phyloP scores from a whole-genome alignment of 2,113 vertebrate genomes.

The Phaethon lepturus region DNA sequence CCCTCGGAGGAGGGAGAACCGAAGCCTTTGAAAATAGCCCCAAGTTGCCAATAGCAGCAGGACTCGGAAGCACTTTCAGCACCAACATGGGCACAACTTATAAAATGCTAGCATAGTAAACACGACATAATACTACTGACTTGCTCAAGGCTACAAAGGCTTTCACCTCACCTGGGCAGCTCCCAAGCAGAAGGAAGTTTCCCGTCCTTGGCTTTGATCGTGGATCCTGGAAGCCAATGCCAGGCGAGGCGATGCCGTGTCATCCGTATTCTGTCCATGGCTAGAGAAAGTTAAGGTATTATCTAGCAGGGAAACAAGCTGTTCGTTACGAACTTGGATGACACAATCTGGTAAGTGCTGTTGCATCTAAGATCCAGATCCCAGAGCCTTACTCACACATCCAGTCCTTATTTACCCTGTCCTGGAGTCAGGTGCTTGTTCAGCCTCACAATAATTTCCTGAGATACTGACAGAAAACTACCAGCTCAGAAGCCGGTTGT shows the following conservation, averaged over 20 bases:
- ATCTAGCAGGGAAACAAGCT: not conserved
- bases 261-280: not conserved
- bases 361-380: not conserved
- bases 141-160: not conserved
- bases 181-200: not conserved
- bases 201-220: not conserved
- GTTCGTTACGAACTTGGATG: not conserved
- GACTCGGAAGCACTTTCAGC: not conserved
- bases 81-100: not conserved
- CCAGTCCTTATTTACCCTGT: not conserved
- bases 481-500: not conserved
- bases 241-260: not conserved
- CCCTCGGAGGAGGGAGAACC: not conserved
- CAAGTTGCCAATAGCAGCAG: not conserved
- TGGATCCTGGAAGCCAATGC: not conserved
- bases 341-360: not conserved
- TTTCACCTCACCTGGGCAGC: not conserved
- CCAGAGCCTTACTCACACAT: not conserved
- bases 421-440: not conserved
- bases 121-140: not conserved
- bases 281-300: not conserved
- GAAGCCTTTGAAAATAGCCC: not conserved
- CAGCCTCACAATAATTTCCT: not conserved
- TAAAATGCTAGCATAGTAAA: not conserved
- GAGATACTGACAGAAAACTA: not conserved